Evolutionary conservation across 92 coral and sea anemone genomes (phyloP), one percentile per base, ranked within the genome.

Genomic region (Heliopora coerulea): DNA sequence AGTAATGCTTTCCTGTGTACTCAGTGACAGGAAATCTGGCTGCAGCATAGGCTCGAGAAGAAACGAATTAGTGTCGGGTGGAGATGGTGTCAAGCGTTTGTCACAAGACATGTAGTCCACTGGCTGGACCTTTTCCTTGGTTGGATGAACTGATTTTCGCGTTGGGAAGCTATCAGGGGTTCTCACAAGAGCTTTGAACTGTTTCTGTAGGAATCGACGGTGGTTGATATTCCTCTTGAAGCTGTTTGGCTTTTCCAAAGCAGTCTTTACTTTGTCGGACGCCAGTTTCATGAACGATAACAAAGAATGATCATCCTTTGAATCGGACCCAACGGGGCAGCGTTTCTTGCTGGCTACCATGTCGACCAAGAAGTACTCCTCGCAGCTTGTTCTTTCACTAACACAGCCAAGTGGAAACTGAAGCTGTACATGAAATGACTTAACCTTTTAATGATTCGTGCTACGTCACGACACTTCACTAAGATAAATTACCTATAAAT

Each of bases 171-270:
- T 23, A 17, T 32, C 63, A 0, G 77, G 77, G 21, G 31, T 50
- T 37, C 54, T 70, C 32, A 70, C 77, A 28, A 70, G 40, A 4
- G 77, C 77, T 34, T 58, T 52, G 63, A 70, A 70, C 70, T 95
- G 99, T 64, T 95, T 95, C 56, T 95, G 99, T 29, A 95, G 87
- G 65, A 90, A 95, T 61, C 99, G 72, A 9, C 99, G 88, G 66
- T 95, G 99, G 78, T 95, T 95, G 62, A 95, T 95, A 83, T 95
- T 95, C 41, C 99, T 62, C 69, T 95, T 95, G 74, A 95, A 95
- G 73, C 88, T 95, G 40, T 96, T 96, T 44, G 99, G 99, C 72
- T 95, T 95, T 46, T 95, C 99, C 72, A 95, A 72, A 40, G 99
- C 99, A 9, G 91, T 85, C 66, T 95, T 95, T 21, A 95, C 95